Percentiles rank a stretch among this genome's conserved stretches.
Evolutionary conservation across 2,888 invertebrate genomes (phyloP).

Genomic region (Cheilosia soror): DNA sequence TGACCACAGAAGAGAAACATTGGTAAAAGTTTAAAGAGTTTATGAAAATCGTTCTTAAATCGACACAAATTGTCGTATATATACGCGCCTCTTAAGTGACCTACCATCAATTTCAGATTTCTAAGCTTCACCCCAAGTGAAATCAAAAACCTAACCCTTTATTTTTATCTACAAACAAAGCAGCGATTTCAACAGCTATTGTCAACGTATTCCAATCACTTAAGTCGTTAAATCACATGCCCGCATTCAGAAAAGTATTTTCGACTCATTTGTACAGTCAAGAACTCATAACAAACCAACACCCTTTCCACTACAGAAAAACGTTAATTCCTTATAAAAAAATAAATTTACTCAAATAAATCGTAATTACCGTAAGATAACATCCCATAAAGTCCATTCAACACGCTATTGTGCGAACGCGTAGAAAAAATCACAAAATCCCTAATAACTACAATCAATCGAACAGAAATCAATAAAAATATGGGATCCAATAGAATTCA

Average conservation of each 20-base stretch:
- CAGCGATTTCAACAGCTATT: neutral
- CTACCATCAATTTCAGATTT: too few relatives aligned
- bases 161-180: neutral
- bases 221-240: conserved; percentile 3
- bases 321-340: neutral
- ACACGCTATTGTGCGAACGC: conserved; percentile 38
- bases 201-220: neutral
- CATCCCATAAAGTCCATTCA: conserved; percentile 61
- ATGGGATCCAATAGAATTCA: neutral
- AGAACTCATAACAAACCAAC: conserved; percentile 44
- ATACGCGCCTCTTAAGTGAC: too few relatives aligned
- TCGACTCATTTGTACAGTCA: conserved; percentile 13
- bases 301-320: conserved; percentile 14
- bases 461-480: conserved; percentile 50
- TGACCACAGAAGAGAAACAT: too few relatives aligned
- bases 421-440: conserved; percentile 38
- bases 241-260: conserved; percentile 6
- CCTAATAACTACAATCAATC: conserved; percentile 41
- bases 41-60: too few relatives aligned
- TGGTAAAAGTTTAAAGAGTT: too few relatives aligned
- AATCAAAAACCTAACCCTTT: neutral
- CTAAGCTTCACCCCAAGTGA: too few relatives aligned
- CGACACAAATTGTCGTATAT: too few relatives aligned
- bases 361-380: conserved; percentile 70
- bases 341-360: conserved; percentile 41